Percentiles rank a stretch among this genome's conserved stretches.
phyloP scores from a whole-genome alignment of 2,113 vertebrate species.

The Nothoprocta pentlandii region DNA sequence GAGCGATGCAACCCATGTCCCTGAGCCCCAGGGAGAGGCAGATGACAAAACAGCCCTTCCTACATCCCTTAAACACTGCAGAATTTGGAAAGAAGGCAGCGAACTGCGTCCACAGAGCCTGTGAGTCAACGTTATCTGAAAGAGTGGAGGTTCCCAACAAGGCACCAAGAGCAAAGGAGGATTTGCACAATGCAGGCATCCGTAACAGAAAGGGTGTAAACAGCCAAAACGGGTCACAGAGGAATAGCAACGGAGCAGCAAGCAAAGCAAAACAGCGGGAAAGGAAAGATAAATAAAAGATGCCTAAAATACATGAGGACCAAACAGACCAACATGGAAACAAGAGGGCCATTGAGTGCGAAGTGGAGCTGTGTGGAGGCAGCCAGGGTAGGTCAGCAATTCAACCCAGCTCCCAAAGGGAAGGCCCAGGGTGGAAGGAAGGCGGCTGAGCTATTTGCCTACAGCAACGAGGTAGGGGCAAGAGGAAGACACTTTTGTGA shows the following conservation, averaged over 20 bases:
- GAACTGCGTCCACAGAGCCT: neutral
- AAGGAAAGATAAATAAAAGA: slow-evolving; percentile 68
- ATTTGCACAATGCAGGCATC: neutral
- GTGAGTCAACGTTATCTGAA: neutral
- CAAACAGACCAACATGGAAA: slow-evolving; percentile 40
- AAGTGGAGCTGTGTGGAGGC: neutral
- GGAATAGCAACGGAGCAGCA: neutral
- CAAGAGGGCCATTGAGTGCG: slow-evolving; percentile 47
- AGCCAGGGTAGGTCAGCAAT: neutral
- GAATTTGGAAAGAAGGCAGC: neutral
- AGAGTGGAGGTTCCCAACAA: neutral
- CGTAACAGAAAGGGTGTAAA: slow-evolving; percentile 5
- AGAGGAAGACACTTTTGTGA: neutral
- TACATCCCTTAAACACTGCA: neutral
- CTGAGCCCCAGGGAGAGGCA: neutral
- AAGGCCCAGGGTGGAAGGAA: neutral
- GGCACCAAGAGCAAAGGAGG: slow-evolving; percentile 25
- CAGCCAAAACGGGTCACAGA: neutral
- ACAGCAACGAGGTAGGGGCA: neutral
- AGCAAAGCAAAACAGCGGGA: slow-evolving; percentile 61
- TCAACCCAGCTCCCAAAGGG: neutral
- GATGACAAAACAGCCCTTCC: neutral
- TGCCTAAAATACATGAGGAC: slow-evolving; percentile 63
- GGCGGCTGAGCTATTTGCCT: neutral
- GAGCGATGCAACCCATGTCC: neutral